Evolutionary conservation across 2,113 vertebrate species (phyloP).

Genomic region (Oceanodroma tethys): DNA sequence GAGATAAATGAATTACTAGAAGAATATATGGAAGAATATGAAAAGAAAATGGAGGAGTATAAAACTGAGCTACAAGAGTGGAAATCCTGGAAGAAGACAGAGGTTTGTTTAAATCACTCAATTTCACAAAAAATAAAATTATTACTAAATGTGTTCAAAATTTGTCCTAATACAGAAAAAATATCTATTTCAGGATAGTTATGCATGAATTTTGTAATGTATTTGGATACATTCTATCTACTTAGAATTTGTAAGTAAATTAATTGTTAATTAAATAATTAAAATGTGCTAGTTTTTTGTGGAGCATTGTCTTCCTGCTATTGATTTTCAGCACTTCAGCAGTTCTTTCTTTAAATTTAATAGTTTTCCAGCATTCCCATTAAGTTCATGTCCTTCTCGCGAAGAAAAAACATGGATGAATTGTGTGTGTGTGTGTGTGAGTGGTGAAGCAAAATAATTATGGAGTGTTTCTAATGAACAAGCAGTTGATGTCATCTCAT

Average conservation of each 20-base stretch:
- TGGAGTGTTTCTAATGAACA: neutral
- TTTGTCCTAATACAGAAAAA: neutral
- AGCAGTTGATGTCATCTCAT: neutral
- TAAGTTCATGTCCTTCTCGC: neutral
- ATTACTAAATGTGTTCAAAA: neutral
- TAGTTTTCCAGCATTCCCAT: neutral
- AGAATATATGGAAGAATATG: constrained; percentile 81
- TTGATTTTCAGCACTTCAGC: neutral
- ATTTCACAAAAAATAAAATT: neutral
- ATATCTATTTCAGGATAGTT: neutral
- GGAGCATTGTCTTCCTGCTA: neutral
- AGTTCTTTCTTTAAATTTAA: neutral
- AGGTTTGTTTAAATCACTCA: constrained; percentile 69
- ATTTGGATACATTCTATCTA: neutral
- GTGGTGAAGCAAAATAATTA: neutral
- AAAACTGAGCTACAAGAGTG: constrained; percentile 79
- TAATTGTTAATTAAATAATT: neutral
- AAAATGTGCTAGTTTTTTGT: neutral
- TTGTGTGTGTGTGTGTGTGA: neutral
- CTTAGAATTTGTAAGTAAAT: neutral
- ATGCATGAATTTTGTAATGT: neutral
- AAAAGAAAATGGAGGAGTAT: constrained; percentile 79
- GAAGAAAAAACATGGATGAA: neutral
- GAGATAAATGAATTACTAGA: constrained; percentile 84
- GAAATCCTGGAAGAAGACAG: constrained; percentile 86